Conservation (phyloP, 2,113 vertebrate species). For the Coptodon bakossiorum region DNA sequence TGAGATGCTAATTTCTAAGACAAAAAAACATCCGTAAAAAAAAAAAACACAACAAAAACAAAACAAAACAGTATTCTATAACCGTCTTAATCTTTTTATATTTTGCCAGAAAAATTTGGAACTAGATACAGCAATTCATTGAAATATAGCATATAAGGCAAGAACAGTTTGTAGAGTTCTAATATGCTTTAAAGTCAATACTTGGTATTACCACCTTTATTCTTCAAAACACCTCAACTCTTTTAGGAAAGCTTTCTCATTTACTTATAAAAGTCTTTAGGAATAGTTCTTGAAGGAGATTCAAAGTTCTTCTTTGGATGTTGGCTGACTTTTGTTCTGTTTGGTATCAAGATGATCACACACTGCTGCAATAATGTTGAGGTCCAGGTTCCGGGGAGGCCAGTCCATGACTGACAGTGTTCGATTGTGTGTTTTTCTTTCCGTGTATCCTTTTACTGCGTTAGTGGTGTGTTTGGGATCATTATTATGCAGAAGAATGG, state of each 20-base stretch:
- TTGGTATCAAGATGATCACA: not conserved
- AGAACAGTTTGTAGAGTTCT: not conserved
- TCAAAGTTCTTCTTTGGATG: not conserved
- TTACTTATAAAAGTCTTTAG: not conserved
- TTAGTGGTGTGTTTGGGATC: not conserved
- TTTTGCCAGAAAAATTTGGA: not conserved
- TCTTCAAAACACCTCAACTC: not conserved
- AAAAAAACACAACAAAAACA: not conserved
- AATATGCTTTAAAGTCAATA: not conserved
- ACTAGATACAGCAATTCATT: not conserved
- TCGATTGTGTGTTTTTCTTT: not conserved
- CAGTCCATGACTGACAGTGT: not conserved
- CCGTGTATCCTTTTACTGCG: not conserved
- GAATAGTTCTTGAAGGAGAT: not conserved
- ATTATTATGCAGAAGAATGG: not conserved
- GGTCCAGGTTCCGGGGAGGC: not conserved
- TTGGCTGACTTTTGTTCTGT: not conserved
- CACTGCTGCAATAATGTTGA: not conserved
- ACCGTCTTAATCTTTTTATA: not conserved
- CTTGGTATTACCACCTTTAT: not conserved
- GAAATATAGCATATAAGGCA: not conserved
- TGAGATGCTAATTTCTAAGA: not conserved
- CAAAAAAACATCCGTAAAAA: fast-evolving
- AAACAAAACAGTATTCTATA: not conserved
- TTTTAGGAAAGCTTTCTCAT: not conserved